Evolutionary conservation across 2,888 invertebrate genomes (phyloP).

Genomic region (Allolobophora icterica): DNA sequence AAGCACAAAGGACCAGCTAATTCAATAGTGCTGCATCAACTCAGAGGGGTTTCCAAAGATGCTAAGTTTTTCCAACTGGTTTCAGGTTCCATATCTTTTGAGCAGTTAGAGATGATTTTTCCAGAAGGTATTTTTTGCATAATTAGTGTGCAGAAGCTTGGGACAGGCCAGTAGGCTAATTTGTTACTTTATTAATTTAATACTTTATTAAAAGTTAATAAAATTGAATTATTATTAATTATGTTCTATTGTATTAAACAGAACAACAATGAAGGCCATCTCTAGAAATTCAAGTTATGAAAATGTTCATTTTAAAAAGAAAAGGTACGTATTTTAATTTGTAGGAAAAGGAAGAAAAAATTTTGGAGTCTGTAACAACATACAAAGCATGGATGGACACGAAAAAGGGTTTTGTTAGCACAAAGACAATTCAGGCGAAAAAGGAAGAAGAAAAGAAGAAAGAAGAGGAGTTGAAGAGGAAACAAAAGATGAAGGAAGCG

Average conservation of each 20-base stretch:
- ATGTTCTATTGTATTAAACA: background rate
- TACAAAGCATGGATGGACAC: conserved; percentile 18
- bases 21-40: too few species aligned
- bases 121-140: too few species aligned
- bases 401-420: background rate
- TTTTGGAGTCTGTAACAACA: background rate
- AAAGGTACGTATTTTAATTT: background rate
- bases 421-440: background rate
- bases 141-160: too few species aligned
- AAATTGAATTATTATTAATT: background rate
- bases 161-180: too few species aligned
- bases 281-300: background rate
- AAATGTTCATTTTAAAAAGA: background rate
- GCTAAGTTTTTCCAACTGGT: too few species aligned
- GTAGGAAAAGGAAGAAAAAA: background rate
- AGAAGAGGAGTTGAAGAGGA: background rate
- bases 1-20: too few species aligned
- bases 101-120: too few species aligned
- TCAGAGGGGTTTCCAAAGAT: too few species aligned
- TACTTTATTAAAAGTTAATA: too few species aligned
- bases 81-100: too few species aligned
- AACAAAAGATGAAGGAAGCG: conserved; percentile 8
- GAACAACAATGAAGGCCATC: background rate
- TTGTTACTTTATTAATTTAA: too few species aligned
- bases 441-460: conserved; percentile 24